phyloP scores from a whole-genome alignment of 1,140 invertebrate genomes.

The Aphaenogaster ashmeadi region DNA sequence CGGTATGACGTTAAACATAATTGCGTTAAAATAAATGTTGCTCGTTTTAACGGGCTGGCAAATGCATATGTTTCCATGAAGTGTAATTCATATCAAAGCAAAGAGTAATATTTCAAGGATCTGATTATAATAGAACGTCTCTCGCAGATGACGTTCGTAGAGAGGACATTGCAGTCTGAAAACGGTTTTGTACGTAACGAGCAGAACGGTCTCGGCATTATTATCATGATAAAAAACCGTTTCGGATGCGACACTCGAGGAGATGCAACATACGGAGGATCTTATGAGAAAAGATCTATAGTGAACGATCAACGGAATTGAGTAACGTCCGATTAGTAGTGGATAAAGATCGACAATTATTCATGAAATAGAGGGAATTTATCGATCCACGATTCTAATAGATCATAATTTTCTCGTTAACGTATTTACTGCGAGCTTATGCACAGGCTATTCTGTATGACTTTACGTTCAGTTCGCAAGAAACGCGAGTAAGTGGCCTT shows the following conservation, averaged over 20 bases:
- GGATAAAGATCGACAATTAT: background rate
- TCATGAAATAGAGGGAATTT: slow-evolving; percentile 1
- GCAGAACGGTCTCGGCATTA: slow-evolving; percentile 52
- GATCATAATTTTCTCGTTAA: background rate
- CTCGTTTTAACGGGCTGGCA: background rate
- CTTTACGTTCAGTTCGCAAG: slow-evolving; percentile 72
- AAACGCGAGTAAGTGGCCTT: slow-evolving; percentile 84
- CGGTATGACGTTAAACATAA: background rate
- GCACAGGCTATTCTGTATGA: slow-evolving; percentile 25
- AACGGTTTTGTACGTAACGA: slow-evolving; percentile 45
- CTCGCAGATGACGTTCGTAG: slow-evolving; percentile 1
- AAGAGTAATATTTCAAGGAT: background rate
- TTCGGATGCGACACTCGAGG: slow-evolving; percentile 22
- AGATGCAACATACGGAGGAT: background rate
- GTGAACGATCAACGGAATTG: background rate
- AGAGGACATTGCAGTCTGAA: background rate
- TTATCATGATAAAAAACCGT: slow-evolving; percentile 47
- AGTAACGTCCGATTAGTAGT: background rate
- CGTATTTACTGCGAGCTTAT: slow-evolving; percentile 7
- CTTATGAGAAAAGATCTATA: background rate
- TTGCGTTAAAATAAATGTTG: background rate
- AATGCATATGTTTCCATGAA: background rate
- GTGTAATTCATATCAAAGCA: background rate
- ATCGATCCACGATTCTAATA: background rate
- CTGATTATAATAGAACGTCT: slow-evolving; percentile 22